Percentiles rank a stretch among this genome's conserved stretches.
Evolutionary conservation across 1,140 invertebrate species (phyloP).

Genomic region (Cydia splendana): DNA sequence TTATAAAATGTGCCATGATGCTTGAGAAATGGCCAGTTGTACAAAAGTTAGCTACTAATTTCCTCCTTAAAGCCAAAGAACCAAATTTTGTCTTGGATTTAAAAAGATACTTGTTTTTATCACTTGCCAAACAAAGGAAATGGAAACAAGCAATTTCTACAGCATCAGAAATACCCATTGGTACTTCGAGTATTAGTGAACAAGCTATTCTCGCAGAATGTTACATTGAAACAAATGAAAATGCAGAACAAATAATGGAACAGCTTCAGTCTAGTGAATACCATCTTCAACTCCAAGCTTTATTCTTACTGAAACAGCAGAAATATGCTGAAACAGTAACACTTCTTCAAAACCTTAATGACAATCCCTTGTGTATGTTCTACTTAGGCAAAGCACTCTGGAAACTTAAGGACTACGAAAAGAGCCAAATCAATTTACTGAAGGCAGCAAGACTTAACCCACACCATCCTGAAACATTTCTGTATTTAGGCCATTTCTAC

Average conservation of each 20-base stretch:
- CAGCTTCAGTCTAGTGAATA: slow-evolving; percentile 54
- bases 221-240: slow-evolving; percentile 63
- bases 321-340: slow-evolving; percentile 80
- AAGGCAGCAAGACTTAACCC: slow-evolving; percentile 88
- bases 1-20: slow-evolving; percentile 78
- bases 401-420: slow-evolving; percentile 81
- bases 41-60: slow-evolving; percentile 77
- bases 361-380: slow-evolving; percentile 80
- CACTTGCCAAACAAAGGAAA: slow-evolving; percentile 75
- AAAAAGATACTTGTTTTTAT: slow-evolving; percentile 62
- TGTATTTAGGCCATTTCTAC: slow-evolving; percentile 90
- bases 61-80: slow-evolving; percentile 66
- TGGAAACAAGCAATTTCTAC: slow-evolving; percentile 72
- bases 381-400: slow-evolving; percentile 85
- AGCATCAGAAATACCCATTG: slow-evolving; percentile 51
- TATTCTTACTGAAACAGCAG: slow-evolving; percentile 71
- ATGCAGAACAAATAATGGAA: slow-evolving; percentile 53
- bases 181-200: slow-evolving; percentile 51
- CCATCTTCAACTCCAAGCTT: slow-evolving; percentile 62
- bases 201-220: slow-evolving; percentile 62
- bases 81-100: slow-evolving; percentile 49
- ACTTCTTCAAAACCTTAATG: slow-evolving; percentile 71
- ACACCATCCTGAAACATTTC: slow-evolving; percentile 86
- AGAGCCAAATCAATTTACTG: slow-evolving; percentile 83
- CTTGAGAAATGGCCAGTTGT: slow-evolving; percentile 82